Conservation (phyloP, 2,113 vertebrate species). For the Hassar affinis region DNA sequence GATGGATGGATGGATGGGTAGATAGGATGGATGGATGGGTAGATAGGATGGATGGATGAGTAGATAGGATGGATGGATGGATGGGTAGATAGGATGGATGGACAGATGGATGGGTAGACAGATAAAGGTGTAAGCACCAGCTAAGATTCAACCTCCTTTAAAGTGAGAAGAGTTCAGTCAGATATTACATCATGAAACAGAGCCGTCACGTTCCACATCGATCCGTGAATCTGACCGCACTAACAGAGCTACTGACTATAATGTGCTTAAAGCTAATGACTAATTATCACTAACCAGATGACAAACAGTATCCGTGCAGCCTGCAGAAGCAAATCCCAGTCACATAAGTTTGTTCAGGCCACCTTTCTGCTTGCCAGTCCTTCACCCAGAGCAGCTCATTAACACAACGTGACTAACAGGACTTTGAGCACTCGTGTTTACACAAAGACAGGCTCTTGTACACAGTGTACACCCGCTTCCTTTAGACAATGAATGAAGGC, state of each 20-base stretch:
- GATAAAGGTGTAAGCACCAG: no score
- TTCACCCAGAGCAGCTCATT: conserved; percentile 10
- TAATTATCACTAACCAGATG: background rate
- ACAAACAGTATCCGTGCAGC: background rate
- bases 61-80: no score
- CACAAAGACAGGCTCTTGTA: conserved; percentile 3
- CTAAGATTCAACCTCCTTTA: no score
- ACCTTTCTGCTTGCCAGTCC: background rate
- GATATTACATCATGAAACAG: no score
- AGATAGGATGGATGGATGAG: no score
- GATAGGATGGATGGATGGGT: no score
- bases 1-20: no score
- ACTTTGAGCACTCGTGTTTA: conserved; percentile 35
- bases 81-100: no score
- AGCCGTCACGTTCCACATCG: no score
- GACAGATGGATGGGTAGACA: no score
- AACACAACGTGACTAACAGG: background rate
- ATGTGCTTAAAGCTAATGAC: background rate
- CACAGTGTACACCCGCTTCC: background rate
- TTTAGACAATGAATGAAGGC: conserved; percentile 1
- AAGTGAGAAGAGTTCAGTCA: no score
- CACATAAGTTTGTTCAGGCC: background rate
- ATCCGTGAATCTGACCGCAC: background rate
- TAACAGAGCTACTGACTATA: background rate
- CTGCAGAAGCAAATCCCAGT: background rate